phyloP scores from a whole-genome alignment of 2,797 vertebrate species.

The Lepilemur septentrionalis region DNA sequence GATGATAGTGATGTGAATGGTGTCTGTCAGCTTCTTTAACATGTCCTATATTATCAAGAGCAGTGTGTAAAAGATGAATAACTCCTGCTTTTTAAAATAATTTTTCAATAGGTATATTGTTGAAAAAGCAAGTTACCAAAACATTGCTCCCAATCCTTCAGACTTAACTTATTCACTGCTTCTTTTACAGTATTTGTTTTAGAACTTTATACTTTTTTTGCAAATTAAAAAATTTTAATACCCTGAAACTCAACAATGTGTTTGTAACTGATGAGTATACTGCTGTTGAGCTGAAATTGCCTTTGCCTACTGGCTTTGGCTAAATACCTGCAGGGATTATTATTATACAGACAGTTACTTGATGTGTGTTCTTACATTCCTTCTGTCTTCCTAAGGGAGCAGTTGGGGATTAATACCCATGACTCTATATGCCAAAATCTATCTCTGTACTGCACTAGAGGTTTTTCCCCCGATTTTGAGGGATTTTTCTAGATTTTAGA shows the following conservation, averaged over 20 bases:
- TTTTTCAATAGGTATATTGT: not conserved
- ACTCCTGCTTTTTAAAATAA: not conserved
- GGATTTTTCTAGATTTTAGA: not conserved
- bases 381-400: not conserved
- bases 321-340: not conserved
- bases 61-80: constrained; percentile 40
- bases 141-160: not conserved
- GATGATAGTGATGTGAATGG: not conserved
- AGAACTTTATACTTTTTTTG: not conserved
- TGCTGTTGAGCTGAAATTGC: not conserved
- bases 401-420: not conserved
- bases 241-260: not conserved
- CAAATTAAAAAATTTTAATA: not conserved
- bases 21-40: rapidly evolving
- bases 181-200: constrained; percentile 10
- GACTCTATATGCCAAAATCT: not conserved
- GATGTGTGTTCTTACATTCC: not conserved
- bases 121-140: not conserved
- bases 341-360: not conserved
- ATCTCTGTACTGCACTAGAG: not conserved
- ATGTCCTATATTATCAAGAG: not conserved
- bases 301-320: not conserved
- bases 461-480: not conserved
- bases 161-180: not conserved
- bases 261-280: not conserved